Conservation (phyloP, 2,113 vertebrate species). For the Aspiorhynchus laticeps region DNA sequence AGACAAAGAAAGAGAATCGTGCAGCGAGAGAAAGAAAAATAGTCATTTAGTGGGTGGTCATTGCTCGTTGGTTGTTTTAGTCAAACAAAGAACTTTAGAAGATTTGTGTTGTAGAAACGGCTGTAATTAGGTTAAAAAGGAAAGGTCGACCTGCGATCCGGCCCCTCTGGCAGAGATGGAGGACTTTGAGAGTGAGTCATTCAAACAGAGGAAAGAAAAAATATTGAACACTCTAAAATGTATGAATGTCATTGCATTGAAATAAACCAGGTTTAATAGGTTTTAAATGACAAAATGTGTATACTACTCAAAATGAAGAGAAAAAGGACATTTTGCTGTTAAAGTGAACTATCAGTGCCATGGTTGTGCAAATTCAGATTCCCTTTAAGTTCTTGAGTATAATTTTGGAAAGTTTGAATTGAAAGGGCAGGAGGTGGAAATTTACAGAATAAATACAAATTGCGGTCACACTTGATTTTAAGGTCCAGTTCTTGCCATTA, state of each 20-base stretch:
- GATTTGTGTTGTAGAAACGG: constrained; percentile 14
- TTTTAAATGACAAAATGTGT: neutral
- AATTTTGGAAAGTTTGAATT: neutral
- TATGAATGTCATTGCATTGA: neutral
- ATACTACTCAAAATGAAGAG: neutral
- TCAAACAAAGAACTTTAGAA: neutral
- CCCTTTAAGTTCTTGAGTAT: neutral
- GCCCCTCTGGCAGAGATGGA: constrained; percentile 44
- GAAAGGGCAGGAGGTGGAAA: too few relatives aligned
- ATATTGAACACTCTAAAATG: neutral
- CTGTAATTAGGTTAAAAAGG: constrained; percentile 68
- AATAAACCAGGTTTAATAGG: neutral
- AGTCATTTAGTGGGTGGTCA: constrained; percentile 11
- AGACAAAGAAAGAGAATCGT: constrained; percentile 15
- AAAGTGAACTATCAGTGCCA: neutral
- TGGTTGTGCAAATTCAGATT: neutral
- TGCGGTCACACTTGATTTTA: too few relatives aligned
- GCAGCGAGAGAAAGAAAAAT: constrained; percentile 9
- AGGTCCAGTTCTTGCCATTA: too few relatives aligned
- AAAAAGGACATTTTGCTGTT: neutral
- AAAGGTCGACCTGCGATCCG: constrained; percentile 50
- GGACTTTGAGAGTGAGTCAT: too few relatives aligned
- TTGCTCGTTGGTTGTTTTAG: constrained; percentile 12
- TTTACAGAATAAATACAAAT: too few relatives aligned
- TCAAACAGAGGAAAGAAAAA: neutral